A percentile compares a stretch with the other conserved stretches of the same genome.
phyloP scores from a whole-genome alignment of 2,888 invertebrate genomes.

The Yponomeuta sedellus region DNA sequence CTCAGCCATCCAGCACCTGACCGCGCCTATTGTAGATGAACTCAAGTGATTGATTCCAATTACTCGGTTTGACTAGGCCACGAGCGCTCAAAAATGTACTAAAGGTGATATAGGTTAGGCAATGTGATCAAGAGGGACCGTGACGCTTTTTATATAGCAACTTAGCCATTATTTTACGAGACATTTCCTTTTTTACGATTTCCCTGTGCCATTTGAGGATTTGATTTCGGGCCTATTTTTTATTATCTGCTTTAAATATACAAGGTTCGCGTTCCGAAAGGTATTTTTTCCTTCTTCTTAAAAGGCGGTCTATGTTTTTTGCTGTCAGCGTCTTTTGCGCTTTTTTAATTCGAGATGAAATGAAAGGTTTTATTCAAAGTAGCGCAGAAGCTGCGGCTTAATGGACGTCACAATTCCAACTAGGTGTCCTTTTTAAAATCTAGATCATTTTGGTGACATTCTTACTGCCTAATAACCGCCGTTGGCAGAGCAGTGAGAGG shows the following conservation, averaged over 20 bases:
- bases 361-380: too few relatives aligned
- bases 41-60: too few relatives aligned
- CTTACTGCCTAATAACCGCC: too few relatives aligned
- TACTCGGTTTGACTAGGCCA: too few relatives aligned
- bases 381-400: too few relatives aligned
- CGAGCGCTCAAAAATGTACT: not conserved
- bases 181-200: constrained; percentile 4
- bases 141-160: not conserved
- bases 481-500: too few relatives aligned
- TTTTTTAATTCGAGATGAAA: not conserved
- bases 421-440: too few relatives aligned
- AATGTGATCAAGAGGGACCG: not conserved
- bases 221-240: constrained; percentile 1
- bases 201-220: constrained; percentile 2
- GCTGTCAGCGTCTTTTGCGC: not conserved
- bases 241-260: not conserved
- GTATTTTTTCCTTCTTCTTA: not conserved
- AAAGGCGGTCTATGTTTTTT: not conserved
- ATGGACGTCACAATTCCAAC: too few relatives aligned
- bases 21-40: too few relatives aligned
- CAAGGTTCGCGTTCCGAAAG: not conserved
- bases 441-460: too few relatives aligned
- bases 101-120: not conserved
- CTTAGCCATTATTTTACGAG: not conserved
- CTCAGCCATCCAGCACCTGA: too few relatives aligned